phyloP scores from a whole-genome alignment of 2,797 vertebrate species.

The Mycteria americana region DNA sequence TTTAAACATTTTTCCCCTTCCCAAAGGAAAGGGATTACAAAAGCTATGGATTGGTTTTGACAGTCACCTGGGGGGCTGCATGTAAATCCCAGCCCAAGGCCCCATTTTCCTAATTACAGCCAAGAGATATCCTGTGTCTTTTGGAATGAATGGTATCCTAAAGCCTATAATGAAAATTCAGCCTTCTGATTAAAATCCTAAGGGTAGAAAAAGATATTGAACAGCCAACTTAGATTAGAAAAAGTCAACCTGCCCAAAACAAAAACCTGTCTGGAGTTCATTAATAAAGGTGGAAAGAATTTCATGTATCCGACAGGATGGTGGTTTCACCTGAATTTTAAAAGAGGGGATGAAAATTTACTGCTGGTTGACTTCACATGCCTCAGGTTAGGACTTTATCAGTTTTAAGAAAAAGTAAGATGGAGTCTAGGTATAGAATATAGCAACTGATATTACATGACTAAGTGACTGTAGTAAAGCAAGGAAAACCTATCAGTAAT shows the following conservation, averaged over 20 bases:
- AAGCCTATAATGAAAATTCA: not conserved
- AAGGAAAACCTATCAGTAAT: not conserved
- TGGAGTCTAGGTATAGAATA: not conserved
- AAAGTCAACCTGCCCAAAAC: not conserved
- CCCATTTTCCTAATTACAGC: not conserved
- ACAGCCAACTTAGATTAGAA: not conserved
- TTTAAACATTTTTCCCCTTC: not conserved
- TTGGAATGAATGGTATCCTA: not conserved
- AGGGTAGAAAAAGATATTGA: not conserved
- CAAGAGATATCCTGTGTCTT: not conserved
- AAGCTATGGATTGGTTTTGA: not conserved
- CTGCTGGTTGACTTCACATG: not conserved
- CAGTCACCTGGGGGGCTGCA: not conserved
- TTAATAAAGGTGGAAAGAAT: not conserved
- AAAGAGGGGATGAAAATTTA: not conserved
- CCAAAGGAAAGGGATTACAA: not conserved
- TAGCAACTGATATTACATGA: not conserved
- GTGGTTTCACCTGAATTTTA: not conserved
- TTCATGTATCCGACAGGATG: not conserved
- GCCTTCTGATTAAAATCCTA: not conserved
- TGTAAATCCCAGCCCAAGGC: not conserved
- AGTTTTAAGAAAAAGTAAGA: not conserved
- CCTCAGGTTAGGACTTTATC: not conserved
- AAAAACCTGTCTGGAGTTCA: not conserved
- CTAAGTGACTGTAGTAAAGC: not conserved